Conservation (phyloP, 2,888 invertebrate species). For the Eumacrocentrus americanus region DNA sequence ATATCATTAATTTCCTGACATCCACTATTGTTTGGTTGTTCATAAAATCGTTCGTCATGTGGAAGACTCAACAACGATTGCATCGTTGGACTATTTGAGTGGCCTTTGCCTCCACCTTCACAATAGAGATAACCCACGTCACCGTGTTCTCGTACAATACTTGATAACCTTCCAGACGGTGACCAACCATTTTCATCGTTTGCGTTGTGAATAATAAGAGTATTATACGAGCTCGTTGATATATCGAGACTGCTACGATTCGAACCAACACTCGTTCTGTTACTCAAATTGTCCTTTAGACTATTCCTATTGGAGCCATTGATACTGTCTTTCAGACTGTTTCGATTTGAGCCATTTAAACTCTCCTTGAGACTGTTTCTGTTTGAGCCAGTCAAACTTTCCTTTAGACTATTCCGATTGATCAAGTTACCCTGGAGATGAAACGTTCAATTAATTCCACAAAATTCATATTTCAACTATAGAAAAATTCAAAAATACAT, state of each 20-base stretch:
- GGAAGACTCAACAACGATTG: conserved; percentile 58
- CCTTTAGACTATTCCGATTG: conserved; percentile 58
- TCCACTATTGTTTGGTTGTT: conserved; percentile 52
- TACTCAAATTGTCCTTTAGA: conserved; percentile 68
- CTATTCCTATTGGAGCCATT: conserved; percentile 59
- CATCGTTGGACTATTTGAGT: conserved; percentile 61
- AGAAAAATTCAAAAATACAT: too few species aligned
- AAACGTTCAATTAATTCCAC: not conserved
- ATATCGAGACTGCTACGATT: conserved; percentile 74
- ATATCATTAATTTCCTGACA: conserved; percentile 81
- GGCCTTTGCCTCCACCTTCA: conserved; percentile 57
- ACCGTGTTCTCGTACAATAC: conserved; percentile 57
- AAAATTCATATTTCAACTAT: too few species aligned
- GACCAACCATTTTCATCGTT: conserved; percentile 77
- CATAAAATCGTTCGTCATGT: conserved; percentile 57
- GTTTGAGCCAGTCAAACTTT: conserved; percentile 56
- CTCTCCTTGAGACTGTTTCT: conserved; percentile 59
- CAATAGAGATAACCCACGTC: conserved; percentile 58
- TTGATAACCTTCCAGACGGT: conserved; percentile 61
- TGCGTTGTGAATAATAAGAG: conserved; percentile 80
- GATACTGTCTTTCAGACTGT: conserved; percentile 59
- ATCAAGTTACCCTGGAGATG: conserved; percentile 52
- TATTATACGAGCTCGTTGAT: conserved; percentile 81
- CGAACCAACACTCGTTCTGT: conserved; percentile 71
- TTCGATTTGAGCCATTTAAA: conserved; percentile 57